Evolutionary conservation across 2,797 vertebrate genomes (phyloP), one percentile per base, ranked within the genome.

Genomic region (Acanthurus lineatus): DNA sequence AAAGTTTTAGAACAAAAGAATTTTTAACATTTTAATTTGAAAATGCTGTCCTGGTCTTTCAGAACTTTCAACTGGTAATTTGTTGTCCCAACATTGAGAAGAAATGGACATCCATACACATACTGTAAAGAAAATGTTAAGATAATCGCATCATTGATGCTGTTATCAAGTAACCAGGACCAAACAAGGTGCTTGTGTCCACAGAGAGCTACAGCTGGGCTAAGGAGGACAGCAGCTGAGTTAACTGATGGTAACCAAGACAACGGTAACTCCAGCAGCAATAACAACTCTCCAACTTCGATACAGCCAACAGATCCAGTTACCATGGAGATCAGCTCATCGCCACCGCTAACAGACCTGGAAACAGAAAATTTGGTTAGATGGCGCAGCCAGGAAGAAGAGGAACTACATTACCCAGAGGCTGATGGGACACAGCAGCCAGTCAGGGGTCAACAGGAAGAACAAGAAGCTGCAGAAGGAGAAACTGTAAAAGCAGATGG

Each of bases 191-290:
- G 11, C 79, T 12, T 88, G 20, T 92, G 15, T 81, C 48, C 56
- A 66, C 78, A 93, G 92, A 91, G 91, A 87, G 92, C 91, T 25
- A 93, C 92, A 63, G 71, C 91, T 44, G 92, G 92, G 32, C 77
- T 93, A 14, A 77, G 90, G 63, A 90, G 91, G 76, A 77, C 86
- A 11, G 70, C 86, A 57, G 72, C 77, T 45, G 91, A 93, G 71
- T 82, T 92, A 15, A 90, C 84, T 1, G 90, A 91, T 44, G 58
- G 82, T 83, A 87, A 76, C 88, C 79, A 81, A 9, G 52, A 80
- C 60, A 52, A 75, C 87, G 0, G 20, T 61, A 70, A 25, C 66
- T 45, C 76, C 8, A 2, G 16, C 74, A 76, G 73, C 82, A 42
- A 16, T 35, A 53, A 69, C 80, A 6, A 79, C 44, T 60, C 72